Evolutionary conservation across 1,140 invertebrate genomes (phyloP).

Genomic region (Teleogryllus occipitalis): DNA sequence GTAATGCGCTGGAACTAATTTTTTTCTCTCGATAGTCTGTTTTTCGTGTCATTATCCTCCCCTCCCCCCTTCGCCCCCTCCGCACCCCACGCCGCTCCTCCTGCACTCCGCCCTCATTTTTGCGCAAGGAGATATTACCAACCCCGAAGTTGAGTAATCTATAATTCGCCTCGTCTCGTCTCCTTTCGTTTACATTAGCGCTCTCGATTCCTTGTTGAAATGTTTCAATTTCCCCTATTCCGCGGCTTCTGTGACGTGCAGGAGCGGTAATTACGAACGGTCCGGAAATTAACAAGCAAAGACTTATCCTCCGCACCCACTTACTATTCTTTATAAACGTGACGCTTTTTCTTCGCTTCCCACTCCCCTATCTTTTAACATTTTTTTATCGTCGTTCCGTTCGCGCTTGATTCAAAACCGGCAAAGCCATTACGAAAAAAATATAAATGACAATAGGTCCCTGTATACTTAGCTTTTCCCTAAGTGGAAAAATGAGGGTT

Average conservation of each 20-base stretch:
- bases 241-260: background rate
- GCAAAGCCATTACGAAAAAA: background rate
- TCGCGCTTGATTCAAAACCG: background rate
- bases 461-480: background rate
- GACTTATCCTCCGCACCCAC: background rate
- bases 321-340: background rate
- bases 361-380: background rate
- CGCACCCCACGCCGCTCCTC: background rate
- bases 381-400: background rate
- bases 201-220: background rate
- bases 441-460: conserved; percentile 1
- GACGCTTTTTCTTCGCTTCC: background rate
- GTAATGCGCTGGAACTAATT: background rate
- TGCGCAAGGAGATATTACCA: background rate
- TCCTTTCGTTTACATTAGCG: background rate
- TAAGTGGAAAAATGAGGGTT: conserved; percentile 2
- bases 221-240: background rate
- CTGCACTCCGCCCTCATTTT: background rate
- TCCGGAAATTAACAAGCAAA: background rate
- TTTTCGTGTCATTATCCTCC: background rate
- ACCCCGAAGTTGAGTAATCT: background rate
- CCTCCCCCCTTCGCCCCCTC: too few species aligned
- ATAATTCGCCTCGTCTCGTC: background rate
- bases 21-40: background rate
- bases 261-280: background rate